phyloP scores from a whole-genome alignment of 2,797 vertebrate genomes.

The Karalla daura region DNA sequence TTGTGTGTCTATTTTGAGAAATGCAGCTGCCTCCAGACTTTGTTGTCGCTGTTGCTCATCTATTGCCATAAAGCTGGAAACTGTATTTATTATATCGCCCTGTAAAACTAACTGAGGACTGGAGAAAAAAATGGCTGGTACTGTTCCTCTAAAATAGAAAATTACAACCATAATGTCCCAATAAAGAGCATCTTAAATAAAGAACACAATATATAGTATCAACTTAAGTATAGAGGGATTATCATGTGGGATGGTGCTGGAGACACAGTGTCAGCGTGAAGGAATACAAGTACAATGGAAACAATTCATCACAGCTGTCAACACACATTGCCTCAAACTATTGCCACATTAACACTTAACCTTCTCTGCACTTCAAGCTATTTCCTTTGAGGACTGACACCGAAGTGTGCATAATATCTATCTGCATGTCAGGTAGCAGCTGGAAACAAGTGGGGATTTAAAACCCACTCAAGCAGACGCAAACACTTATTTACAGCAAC shows the following conservation, averaged over 20 bases:
- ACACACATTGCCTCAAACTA: conserved; percentile 51
- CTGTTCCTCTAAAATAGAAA: conserved; percentile 19
- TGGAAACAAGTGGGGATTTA: conserved; percentile 17
- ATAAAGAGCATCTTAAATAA: conserved; percentile 45
- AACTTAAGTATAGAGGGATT: conserved; percentile 15
- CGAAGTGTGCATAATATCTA: conserved; percentile 29
- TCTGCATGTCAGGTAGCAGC: conserved; percentile 30
- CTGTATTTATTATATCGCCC: conserved; percentile 24
- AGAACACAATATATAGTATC: conserved; percentile 13
- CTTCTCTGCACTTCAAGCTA: conserved; percentile 52
- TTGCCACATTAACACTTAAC: conserved; percentile 67
- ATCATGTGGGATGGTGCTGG: conserved; percentile 38
- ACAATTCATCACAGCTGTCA: conserved; percentile 68
- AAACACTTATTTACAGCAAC: conserved; percentile 20
- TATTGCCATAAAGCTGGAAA: conserved; percentile 21
- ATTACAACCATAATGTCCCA: conserved; percentile 25
- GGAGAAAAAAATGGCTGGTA: conserved; percentile 2
- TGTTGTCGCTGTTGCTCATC: conserved; percentile 21
- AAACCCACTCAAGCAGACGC: conserved; percentile 15
- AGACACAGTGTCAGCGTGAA: conserved; percentile 22
- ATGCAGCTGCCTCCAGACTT: conserved; percentile 16
- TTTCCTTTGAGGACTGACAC: conserved; percentile 51
- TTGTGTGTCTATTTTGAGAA: conserved; percentile 25
- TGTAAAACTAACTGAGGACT: conserved; percentile 33
- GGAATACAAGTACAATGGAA: conserved; percentile 43